Percentiles rank a stretch among this genome's conserved stretches.
Evolutionary conservation across 2,888 invertebrate species (phyloP).

Genomic region (Drepanosiphum platanoidis): DNA sequence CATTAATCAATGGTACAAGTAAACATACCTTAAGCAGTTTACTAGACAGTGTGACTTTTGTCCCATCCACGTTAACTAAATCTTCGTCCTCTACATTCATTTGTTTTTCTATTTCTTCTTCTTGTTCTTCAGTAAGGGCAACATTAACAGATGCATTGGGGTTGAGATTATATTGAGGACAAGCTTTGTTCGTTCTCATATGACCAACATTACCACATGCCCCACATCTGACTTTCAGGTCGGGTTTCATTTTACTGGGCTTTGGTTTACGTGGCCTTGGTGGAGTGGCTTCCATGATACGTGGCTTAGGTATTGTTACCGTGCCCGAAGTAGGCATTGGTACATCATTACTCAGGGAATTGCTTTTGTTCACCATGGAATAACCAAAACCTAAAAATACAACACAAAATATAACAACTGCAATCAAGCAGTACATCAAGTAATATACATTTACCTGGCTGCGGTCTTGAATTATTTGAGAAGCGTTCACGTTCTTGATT

Average conservation of each 20-base stretch:
- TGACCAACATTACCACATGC: conserved; percentile 86
- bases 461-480: conserved; percentile 45
- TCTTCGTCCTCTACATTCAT: conserved; percentile 84
- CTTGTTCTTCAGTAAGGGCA: conserved; percentile 82
- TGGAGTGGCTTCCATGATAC: conserved; percentile 64
- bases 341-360: conserved; percentile 47
- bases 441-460: conserved; percentile 32
- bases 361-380: conserved; percentile 43
- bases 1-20: conserved; percentile 1
- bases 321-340: conserved; percentile 60
- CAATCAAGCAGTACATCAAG: neutral
- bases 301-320: conserved; percentile 57
- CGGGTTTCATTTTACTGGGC: conserved; percentile 83
- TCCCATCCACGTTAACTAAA: conserved; percentile 92
- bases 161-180: conserved; percentile 83
- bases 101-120: conserved; percentile 81
- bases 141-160: conserved; percentile 74
- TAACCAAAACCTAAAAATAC: conserved; percentile 46
- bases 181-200: conserved; percentile 95
- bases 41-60: conserved; percentile 89
- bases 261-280: conserved; percentile 73
- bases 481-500: conserved; percentile 86
- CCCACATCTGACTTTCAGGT: conserved; percentile 92
- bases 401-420: neutral
- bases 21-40: conserved; percentile 80